Evolutionary conservation across 1,140 invertebrate genomes (phyloP), one percentile per base, ranked within the genome.

Genomic region (Drosophila varians): DNA sequence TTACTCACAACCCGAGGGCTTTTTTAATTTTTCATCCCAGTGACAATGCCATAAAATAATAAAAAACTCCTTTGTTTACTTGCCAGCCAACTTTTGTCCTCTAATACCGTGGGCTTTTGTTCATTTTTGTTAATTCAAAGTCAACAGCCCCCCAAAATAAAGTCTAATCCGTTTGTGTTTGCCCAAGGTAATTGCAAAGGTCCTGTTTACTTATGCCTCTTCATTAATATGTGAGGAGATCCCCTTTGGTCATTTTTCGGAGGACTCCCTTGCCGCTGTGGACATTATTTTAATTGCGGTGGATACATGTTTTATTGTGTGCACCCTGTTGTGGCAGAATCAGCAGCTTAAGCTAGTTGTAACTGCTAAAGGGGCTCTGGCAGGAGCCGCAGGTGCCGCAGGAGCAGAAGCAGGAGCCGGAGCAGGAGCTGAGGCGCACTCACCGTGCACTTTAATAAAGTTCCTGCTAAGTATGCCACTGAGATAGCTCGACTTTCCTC

Each of bases 71-170:
- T n/a, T 69, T 73, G 57, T 72, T 72, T 73, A n/a, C 57, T 1
- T 14, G 18, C 5, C 14, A 31, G 18, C 5, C 14, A 31, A 38
- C 40, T 49, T 61, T 45, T 4, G 31, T 25, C 21, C 51, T 57
- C 52, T 45, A 3, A 12, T 38, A 16, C 36, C 36, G 52, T 53
- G 19, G 26, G 47, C 40, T 62, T 65, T 62, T 55, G 77, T 55
- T 66, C 28, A 80, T 68, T 84, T 86, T 66, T 48, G 53, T 73
- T 80, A 86, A 86, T 86, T 78, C 76, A 86, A 86, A 77, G 72
- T 76, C 77, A 84, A 84, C 82, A 83, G 26, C 45, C 8, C 26
- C 52, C 45, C 25, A 25, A 66, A 68, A 51, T 60, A 62, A 74
- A 43, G 40, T 38, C 42, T 26, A 55, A 56, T 23, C 54, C 26